Conservation (phyloP, 2,797 vertebrate species). For the Sebastes minor region DNA sequence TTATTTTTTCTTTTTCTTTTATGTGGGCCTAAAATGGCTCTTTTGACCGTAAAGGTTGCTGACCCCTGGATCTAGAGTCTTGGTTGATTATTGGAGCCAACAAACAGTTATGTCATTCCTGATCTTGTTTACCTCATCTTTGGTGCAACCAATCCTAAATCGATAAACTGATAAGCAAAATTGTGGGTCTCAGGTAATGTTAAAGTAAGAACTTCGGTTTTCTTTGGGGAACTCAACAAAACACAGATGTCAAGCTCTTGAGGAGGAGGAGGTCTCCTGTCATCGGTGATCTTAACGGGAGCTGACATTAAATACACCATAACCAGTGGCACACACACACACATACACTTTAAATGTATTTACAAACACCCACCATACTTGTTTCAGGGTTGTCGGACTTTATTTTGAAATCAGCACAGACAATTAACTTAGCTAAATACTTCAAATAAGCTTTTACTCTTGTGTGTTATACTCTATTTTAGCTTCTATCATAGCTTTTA, state of each 20-base stretch:
- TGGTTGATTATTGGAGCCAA: background rate
- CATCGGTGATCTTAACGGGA: background rate
- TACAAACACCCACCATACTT: background rate
- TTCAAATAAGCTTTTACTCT: too few relatives aligned
- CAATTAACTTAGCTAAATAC: background rate
- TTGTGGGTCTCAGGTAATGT: background rate
- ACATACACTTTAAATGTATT: rapidly evolving
- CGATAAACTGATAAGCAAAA: background rate
- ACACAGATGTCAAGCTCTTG: too few relatives aligned
- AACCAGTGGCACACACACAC: too few relatives aligned
- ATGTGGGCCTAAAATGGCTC: too few relatives aligned
- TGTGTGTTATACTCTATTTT: too few relatives aligned
- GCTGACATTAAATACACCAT: too few relatives aligned
- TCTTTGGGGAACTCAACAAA: background rate
- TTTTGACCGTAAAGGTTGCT: too few relatives aligned
- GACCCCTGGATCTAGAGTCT: too few relatives aligned
- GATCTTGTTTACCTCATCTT: too few relatives aligned
- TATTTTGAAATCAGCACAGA: background rate
- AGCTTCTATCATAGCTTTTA: too few relatives aligned
- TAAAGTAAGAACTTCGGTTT: background rate
- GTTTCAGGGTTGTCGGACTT: rapidly evolving
- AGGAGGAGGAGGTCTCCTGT: background rate
- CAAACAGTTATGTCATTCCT: background rate
- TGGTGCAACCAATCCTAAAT: too few relatives aligned
- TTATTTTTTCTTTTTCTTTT: too few relatives aligned